A percentile compares a stretch with the other conserved stretches of the same genome.
Evolutionary conservation across 2,888 invertebrate species (phyloP).

Genomic region (Pelosia muscerda): DNA sequence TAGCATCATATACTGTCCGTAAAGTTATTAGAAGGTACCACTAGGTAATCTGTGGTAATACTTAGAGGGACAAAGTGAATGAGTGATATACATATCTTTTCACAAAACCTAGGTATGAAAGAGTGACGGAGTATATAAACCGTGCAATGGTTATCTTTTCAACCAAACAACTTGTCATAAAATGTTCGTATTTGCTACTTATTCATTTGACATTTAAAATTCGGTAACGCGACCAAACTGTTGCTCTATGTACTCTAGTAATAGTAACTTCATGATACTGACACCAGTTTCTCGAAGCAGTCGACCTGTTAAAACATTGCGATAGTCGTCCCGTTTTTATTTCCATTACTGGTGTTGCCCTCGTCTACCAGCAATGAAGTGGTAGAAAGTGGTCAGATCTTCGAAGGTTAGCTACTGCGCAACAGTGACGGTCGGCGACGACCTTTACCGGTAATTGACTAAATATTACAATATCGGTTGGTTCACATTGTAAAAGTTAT

Average conservation of each 20-base stretch:
- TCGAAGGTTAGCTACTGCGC: slow-evolving; percentile 36
- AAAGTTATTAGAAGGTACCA: too few relatives aligned
- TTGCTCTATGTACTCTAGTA: too few relatives aligned
- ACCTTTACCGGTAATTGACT: slow-evolving; percentile 31
- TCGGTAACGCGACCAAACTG: too few relatives aligned
- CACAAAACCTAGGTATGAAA: too few relatives aligned
- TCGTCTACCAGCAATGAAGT: slow-evolving; percentile 26
- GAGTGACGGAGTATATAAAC: too few relatives aligned
- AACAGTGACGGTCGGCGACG: slow-evolving; percentile 27
- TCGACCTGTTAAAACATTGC: slow-evolving; percentile 10
- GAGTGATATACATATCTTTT: too few relatives aligned
- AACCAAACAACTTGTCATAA: too few relatives aligned
- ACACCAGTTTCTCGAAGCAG: background rate
- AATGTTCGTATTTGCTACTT: too few relatives aligned
- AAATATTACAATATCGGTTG: slow-evolving; percentile 22
- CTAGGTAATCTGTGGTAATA: too few relatives aligned
- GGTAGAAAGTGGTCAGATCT: slow-evolving; percentile 31
- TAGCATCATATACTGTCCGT: too few relatives aligned
- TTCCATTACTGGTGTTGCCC: slow-evolving; percentile 22
- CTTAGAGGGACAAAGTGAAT: too few relatives aligned
- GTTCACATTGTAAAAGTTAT: background rate
- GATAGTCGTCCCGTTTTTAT: slow-evolving; percentile 14
- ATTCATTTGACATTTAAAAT: too few relatives aligned
- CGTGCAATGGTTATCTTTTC: background rate
- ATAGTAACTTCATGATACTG: background rate